Evolutionary conservation across 1,140 invertebrate genomes (phyloP).

Genomic region (Phymorhynchus buccinoides): DNA sequence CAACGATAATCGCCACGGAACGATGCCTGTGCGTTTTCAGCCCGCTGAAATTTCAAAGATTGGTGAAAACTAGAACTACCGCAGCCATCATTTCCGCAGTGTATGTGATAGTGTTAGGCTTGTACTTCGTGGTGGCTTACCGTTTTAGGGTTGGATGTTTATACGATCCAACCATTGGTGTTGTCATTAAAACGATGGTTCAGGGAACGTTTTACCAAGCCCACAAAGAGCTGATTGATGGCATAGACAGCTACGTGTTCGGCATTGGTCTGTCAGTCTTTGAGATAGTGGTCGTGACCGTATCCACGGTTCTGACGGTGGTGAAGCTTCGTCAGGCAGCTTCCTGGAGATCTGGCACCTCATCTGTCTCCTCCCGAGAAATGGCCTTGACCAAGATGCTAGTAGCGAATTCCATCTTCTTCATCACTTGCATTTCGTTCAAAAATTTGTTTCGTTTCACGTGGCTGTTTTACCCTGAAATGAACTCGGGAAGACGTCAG

Average conservation of each 20-base stretch:
- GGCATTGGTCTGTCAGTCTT: neutral
- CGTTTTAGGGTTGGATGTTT: neutral
- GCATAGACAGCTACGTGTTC: neutral
- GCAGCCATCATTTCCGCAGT: neutral
- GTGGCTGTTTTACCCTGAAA: neutral
- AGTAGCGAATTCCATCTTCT: neutral
- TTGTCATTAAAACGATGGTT: too few species aligned
- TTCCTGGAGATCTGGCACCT: neutral
- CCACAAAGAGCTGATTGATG: neutral
- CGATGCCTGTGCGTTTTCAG: slow-evolving; percentile 14
- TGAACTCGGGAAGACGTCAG: neutral
- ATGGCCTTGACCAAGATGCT: neutral
- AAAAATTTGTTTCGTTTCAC: neutral
- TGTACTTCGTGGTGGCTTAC: neutral
- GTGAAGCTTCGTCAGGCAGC: slow-evolving; percentile 10
- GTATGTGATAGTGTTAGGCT: neutral
- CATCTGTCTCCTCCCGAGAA: neutral
- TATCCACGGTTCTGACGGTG: neutral
- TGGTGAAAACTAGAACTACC: slow-evolving; percentile 9
- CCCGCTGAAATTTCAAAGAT: neutral
- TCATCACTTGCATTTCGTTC: neutral
- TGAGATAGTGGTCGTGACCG: neutral
- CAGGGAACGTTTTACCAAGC: neutral
- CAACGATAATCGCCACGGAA: slow-evolving; percentile 24
- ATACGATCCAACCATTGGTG: neutral